Evolutionary conservation across 1,140 invertebrate species (phyloP).

Genomic region (Hyles vespertilio): DNA sequence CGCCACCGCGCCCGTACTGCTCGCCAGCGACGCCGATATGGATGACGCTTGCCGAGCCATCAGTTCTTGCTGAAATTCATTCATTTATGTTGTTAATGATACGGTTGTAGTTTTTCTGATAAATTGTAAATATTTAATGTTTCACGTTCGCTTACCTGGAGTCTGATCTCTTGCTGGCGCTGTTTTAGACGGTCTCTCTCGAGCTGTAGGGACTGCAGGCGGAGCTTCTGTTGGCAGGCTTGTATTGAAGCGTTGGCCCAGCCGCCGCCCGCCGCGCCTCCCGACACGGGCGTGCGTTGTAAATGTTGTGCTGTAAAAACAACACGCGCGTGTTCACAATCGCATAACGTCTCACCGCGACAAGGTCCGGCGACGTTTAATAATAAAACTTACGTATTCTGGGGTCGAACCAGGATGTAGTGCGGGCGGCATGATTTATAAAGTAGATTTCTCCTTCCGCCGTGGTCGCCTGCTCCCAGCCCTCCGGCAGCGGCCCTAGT

Average conservation of each 20-base stretch:
- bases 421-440: slow-evolving; percentile 96
- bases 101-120: too few species aligned
- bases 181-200: slow-evolving; percentile 91
- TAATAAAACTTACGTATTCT: slow-evolving; percentile 89
- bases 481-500: slow-evolving; percentile 91
- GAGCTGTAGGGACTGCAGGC: slow-evolving; percentile 89
- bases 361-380: slow-evolving; percentile 2
- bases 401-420: slow-evolving; percentile 98
- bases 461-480: slow-evolving; percentile 96
- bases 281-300: slow-evolving; percentile 80
- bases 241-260: slow-evolving; percentile 78
- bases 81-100: neutral
- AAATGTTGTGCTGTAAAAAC: slow-evolving; percentile 81
- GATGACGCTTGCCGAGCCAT: slow-evolving; percentile 79
- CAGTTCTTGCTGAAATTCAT: slow-evolving; percentile 79
- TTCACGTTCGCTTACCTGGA: slow-evolving; percentile 79
- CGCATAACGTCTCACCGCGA: too few species aligned
- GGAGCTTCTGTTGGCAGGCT: slow-evolving; percentile 85
- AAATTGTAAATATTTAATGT: neutral
- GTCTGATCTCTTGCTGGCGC: slow-evolving; percentile 91
- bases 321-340: too few species aligned
- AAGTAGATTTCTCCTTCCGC: slow-evolving; percentile 97
- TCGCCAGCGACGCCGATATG: slow-evolving; percentile 63
- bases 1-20: slow-evolving; percentile 72
- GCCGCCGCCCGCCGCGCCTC: slow-evolving; percentile 77